Evolutionary conservation across 2,888 invertebrate genomes (phyloP), one percentile per base, ranked within the genome.

Genomic region (Pandemis cinnamomeana): DNA sequence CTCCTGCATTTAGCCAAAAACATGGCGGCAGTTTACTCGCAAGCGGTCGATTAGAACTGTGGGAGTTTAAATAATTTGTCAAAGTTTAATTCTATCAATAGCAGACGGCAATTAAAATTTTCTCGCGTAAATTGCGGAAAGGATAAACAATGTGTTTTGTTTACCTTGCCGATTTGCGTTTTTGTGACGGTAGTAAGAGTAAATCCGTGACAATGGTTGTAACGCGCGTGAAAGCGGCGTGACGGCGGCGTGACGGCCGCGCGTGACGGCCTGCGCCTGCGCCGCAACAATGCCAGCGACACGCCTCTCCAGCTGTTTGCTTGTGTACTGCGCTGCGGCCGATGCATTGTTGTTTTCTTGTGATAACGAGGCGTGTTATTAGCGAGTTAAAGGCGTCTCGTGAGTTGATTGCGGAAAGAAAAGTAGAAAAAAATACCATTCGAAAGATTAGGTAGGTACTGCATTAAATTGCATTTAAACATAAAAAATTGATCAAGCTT

Each of bases 201-300:
- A 51, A 64, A 70, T 76, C 53, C 20, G 36, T 61, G 70, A 75
- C 73, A 75, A 77, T 71, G 36, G 71, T 42, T 36, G 61, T 55
- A 67, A 75, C 53, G 55, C 51, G 68, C 77, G 71, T 75, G 75
- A 72, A 71, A 71, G 75, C 71, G 44, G 75, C 61, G 69, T 68
- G 53, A 67, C 70, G 68, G 15, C 46, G 60, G 60, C 71, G 70
- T 67, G 75, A n/a, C 60, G 67, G 58, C n/a, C 27, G 58, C 53
- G 63, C 20, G 63, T 20, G 20, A 46, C 46, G n/a, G 42, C 15
- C 72, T 77, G 27, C 27, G 27, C 27, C 75, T 72, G 77, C 77
- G 76, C 64, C 7, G 55, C 13, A 6, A 64, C 64, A 64, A 64
- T 48, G 64, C 46, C 63, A 7, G 51, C 53, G 58, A 20, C 58